Evolutionary conservation across 2,113 vertebrate genomes (phyloP), one percentile per base, ranked within the genome.

Genomic region (Chrysemys picta): DNA sequence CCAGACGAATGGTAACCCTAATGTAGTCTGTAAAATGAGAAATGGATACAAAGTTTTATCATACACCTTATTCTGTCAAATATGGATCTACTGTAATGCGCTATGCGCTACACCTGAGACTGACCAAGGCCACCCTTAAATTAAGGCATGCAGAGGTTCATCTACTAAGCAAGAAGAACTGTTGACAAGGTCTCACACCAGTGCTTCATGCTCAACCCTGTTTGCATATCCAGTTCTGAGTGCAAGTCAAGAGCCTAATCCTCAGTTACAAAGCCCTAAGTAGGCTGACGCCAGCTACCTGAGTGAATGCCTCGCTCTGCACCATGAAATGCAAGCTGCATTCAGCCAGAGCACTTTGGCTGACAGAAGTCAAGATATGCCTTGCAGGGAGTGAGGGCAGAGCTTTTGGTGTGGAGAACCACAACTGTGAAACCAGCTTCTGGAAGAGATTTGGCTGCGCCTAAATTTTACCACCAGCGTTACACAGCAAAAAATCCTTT

Each of bases 191-290:
- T 2, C 3, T 45, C 57, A 50, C 5, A 1, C 0, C 7, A 84
- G 21, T 52, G 3, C 29, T 84, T 81, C n/a, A 86, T 27, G 35
- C 11, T 21, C 79, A 79, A 27, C 24, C 29, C 1, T 0, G 0
- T 38, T 83, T 47, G 19, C 69, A 53, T 59, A 5, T 5, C 65
- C 49, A 81, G 86, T 45, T 76, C 93, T 9, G 10, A 85, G 29
- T 11, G 72, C 35, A 56, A 42, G 54, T 50, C 69, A 89, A 1
- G 42, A 78, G 11, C 75, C 75, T 78, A 0, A 72, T 50, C 89
- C 80, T 24, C 21, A 81, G 19, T 65, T 47, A 75, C 11, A 19
- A 94, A 56, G 53, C 38, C 45, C 27, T 69, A 42, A 84, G 59
- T 83, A 59, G 10, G 22, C 1, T 81, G 53, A 57, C 35, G 19